These are phyloP conservation scores for Elephas maximus DNA, from an alignment of 2,113 vertebrate species.

Conservation along the genomic window DNA sequence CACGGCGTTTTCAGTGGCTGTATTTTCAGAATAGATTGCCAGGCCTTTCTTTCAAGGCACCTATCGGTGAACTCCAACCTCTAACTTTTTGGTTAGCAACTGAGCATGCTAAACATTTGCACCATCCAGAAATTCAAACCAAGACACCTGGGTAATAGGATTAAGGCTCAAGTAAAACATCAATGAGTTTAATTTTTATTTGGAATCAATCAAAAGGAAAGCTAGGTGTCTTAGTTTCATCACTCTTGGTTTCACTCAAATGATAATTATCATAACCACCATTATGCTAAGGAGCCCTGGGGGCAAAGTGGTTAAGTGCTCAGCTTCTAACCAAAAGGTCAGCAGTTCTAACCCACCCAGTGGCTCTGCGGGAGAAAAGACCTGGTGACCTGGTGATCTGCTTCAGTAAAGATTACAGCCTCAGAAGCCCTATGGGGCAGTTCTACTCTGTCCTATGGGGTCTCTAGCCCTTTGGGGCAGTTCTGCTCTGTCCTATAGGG, in stretches of 20 bases:
- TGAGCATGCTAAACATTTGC: neutral
- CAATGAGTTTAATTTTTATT: neutral
- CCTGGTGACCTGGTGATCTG: no score
- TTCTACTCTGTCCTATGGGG: no score
- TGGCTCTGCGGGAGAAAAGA: no score
- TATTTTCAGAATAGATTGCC: neutral
- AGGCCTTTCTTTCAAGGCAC: neutral
- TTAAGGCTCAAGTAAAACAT: neutral
- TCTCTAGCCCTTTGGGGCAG: no score
- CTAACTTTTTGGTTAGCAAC: neutral
- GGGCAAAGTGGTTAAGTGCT: no score
- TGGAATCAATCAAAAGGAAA: neutral
- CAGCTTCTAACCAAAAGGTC: no score
- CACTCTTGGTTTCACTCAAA: slow-evolving; percentile 7
- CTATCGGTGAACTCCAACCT: neutral
- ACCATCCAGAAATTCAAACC: neutral
- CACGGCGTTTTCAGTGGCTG: neutral
- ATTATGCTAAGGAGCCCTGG: no score
- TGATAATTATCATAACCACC: neutral
- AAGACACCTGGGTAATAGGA: neutral
- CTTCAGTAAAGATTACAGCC: no score
- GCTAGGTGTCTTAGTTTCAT: neutral
- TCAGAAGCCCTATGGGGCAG: no score
- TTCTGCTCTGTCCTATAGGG: no score
- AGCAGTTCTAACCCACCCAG: no score